phyloP scores from a whole-genome alignment of 2,888 invertebrate species.

The Noctua janthina region DNA sequence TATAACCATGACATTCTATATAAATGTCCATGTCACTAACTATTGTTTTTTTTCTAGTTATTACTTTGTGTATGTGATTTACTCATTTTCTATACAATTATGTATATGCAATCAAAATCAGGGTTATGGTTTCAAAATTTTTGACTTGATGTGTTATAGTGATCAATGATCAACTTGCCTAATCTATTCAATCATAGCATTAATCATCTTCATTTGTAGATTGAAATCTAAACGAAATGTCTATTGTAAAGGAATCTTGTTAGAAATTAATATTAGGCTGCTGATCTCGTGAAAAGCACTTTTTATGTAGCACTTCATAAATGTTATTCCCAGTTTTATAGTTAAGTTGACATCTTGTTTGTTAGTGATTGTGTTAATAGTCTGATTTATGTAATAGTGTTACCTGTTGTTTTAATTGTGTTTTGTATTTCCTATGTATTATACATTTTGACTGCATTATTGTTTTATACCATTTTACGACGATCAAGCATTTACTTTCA shows the following conservation, averaged over 20 bases:
- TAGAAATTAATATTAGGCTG: conserved; percentile 56
- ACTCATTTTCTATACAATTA: conserved; percentile 57
- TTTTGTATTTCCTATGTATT: conserved; percentile 66
- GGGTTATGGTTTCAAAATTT: conserved; percentile 67
- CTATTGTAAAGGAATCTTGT: conserved; percentile 25
- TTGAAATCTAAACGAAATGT: conserved; percentile 22
- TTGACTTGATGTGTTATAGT: conserved; percentile 63
- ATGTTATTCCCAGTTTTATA: conserved; percentile 77
- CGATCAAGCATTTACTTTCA: conserved; percentile 72
- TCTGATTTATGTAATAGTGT: conserved; percentile 85
- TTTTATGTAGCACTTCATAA: conserved; percentile 81
- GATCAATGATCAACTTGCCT: conserved; percentile 63
- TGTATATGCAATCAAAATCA: conserved; percentile 74
- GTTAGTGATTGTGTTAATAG: conserved; percentile 84
- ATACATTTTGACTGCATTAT: conserved; percentile 50
- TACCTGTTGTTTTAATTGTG: conserved; percentile 83
- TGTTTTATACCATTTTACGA: conserved; percentile 63
- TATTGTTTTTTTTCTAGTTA: conserved; percentile 58
- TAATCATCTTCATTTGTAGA: not conserved
- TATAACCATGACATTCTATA: conserved; percentile 70
- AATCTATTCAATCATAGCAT: conserved; percentile 36
- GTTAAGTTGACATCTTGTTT: conserved; percentile 83
- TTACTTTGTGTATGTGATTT: conserved; percentile 64
- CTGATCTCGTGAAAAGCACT: conserved; percentile 74
- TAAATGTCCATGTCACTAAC: conserved; percentile 70